phyloP scores from a whole-genome alignment of 2,888 invertebrate species.

The Junonia oenone region DNA sequence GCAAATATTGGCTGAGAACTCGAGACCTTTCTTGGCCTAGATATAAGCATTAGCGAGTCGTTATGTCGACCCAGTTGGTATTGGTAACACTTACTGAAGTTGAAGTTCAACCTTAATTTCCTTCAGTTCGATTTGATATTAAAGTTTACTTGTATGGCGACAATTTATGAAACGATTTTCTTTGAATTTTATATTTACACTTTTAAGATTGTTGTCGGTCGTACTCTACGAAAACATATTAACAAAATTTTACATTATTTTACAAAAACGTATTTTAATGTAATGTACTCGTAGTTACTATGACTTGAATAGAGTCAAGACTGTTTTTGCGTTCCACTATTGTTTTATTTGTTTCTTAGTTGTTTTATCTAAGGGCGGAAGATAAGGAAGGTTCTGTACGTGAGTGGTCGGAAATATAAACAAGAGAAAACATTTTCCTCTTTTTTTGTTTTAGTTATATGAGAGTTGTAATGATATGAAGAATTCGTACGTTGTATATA shows the following conservation, averaged over 20 bases:
- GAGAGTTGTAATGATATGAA: neutral
- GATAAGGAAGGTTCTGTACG: neutral
- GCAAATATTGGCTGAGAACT: constrained; percentile 37
- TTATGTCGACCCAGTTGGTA: constrained; percentile 24
- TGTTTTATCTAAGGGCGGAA: neutral
- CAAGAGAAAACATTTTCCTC: neutral
- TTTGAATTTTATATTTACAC: neutral
- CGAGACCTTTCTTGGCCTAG: constrained; percentile 38
- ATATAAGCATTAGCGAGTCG: constrained; percentile 31
- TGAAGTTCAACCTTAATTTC: neutral
- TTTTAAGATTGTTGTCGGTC: too few relatives aligned
- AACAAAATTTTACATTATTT: too few relatives aligned
- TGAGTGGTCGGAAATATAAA: neutral
- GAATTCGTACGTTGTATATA: too few relatives aligned
- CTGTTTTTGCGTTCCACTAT: neutral
- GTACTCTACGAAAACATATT: too few relatives aligned
- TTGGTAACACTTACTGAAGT: constrained; percentile 8
- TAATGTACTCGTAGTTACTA: too few relatives aligned
- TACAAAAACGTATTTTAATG: too few relatives aligned
- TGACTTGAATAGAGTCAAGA: neutral
- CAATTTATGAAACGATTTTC: neutral
- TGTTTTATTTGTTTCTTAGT: neutral
- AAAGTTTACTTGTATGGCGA: neutral
- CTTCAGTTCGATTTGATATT: neutral
- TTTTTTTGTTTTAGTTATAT: neutral